phyloP scores from a whole-genome alignment of 1,140 invertebrate species.

The Sesamia nonagrioides region DNA sequence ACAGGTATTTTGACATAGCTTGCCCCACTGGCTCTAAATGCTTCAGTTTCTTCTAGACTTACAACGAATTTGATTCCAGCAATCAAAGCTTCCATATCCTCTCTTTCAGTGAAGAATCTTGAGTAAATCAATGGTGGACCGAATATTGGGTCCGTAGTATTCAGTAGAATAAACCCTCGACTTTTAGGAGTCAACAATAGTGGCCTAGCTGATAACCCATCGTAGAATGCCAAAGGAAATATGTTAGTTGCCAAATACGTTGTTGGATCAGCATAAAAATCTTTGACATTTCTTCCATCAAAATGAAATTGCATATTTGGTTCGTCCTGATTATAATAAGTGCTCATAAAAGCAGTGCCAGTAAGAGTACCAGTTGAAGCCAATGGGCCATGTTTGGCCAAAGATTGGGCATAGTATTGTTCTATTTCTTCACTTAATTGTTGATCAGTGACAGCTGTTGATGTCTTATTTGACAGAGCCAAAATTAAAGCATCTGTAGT shows the following conservation, averaged over 20 bases:
- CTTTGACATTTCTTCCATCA: conserved; percentile 86
- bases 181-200: conserved; percentile 92
- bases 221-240: conserved; percentile 86
- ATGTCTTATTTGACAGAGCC: conserved; percentile 86
- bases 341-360: conserved; percentile 88
- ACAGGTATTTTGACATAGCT: conserved; percentile 88
- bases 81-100: conserved; percentile 89
- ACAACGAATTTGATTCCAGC: conserved; percentile 88
- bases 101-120: conserved; percentile 91
- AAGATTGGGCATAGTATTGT: conserved; percentile 81
- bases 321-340: conserved; percentile 80
- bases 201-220: conserved; percentile 84
- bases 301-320: conserved; percentile 91
- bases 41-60: conserved; percentile 88
- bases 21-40: conserved; percentile 88
- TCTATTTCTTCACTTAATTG: conserved; percentile 86
- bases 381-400: conserved; percentile 84
- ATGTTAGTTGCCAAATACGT: conserved; percentile 83
- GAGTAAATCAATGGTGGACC: conserved; percentile 94
- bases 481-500: conserved; percentile 88
- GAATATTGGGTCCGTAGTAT: conserved; percentile 90
- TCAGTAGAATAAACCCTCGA: conserved; percentile 90
- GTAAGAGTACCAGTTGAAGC: conserved; percentile 84
- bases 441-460: conserved; percentile 76
- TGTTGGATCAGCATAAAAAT: conserved; percentile 85